Base-by-base conservation (phyloP, 2,888 invertebrate species). In the Andrena chrysosceles region DNA sequence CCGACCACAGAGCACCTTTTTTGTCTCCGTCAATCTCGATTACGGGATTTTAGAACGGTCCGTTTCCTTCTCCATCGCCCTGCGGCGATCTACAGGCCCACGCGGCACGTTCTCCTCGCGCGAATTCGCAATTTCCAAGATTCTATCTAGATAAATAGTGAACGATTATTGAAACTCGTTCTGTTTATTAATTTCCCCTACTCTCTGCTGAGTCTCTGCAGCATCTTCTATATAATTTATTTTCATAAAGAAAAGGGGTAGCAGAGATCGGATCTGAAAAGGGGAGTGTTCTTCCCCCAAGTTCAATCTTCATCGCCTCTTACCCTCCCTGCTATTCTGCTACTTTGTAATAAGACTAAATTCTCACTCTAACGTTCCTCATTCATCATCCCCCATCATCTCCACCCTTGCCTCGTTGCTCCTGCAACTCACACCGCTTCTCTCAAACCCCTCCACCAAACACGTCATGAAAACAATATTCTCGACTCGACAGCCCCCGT, bases 11-110 rank as follows among this genome's bases (percentile, higher is more conserved):
- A n/a, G n/a, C 29, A 77, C 82, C 69, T 83, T 90, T 89, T 86
- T 83, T 81, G 77, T 83, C 60, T 77, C 83, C 75, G 76, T 77
- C 83, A 78, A 89, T 89, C 89, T 88, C 84, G 87, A 86, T 90
- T 82, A 77, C 79, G 60, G 79, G 83, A 87, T 84, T 89, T 88
- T 85, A 88, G 85, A 89, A 83, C 49, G 89, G 84, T 79, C 80
- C 71, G 72, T 73, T 83, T 77, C 76, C 75, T 42, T 85, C 62
- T 79, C 67, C 6, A 54, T 77, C 54, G 60, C 63, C 71, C 74
- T 35, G 16, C 13, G 69, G 71, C 72, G 64, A 66, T 72, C 69
- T 26, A 5, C 67, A 70, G 73, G 80, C 73, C 35, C 66, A 10
- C 2, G n/a, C 52, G 63, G 66, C 60, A 62, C 66, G 54, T 29